Evolutionary conservation across 1,140 invertebrate genomes (phyloP).

Genomic region (Drosophila eugracilis): DNA sequence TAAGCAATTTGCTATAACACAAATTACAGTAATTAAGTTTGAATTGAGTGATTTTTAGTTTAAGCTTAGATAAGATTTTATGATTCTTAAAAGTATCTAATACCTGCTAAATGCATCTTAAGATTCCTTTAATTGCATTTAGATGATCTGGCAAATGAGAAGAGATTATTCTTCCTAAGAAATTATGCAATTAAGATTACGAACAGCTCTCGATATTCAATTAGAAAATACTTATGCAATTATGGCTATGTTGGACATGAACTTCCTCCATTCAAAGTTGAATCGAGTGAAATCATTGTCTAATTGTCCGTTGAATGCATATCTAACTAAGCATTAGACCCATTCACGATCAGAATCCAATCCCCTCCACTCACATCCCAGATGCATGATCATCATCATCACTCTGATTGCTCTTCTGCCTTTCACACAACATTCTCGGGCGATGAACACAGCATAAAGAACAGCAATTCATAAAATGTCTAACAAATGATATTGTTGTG

Average conservation of each 20-base stretch:
- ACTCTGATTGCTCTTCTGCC: constrained; percentile 43
- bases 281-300: constrained; percentile 48
- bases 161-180: constrained; percentile 3
- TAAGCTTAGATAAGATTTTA: no score
- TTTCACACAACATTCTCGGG: constrained; percentile 70
- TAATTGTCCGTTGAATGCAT: constrained; percentile 38
- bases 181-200: constrained; percentile 42
- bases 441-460: constrained; percentile 52
- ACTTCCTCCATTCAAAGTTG: constrained; percentile 41
- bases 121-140: constrained; percentile 13
- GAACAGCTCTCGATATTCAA: no score
- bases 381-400: constrained; percentile 48
- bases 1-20: neutral
- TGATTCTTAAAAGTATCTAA: neutral
- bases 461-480: constrained; percentile 49
- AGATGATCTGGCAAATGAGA: constrained; percentile 24
- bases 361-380: constrained; percentile 37
- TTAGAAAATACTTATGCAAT: constrained; percentile 37
- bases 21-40: constrained; percentile 5
- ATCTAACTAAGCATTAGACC: constrained; percentile 19
- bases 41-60: neutral
- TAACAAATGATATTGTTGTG: constrained; percentile 65
- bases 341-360: constrained; percentile 28
- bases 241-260: constrained; percentile 15
- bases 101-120: no score